Percentiles rank a stretch among this genome's conserved stretches.
Evolutionary conservation across 2,113 vertebrate species (phyloP).

Genomic region (Thamnophis sirtalis): DNA sequence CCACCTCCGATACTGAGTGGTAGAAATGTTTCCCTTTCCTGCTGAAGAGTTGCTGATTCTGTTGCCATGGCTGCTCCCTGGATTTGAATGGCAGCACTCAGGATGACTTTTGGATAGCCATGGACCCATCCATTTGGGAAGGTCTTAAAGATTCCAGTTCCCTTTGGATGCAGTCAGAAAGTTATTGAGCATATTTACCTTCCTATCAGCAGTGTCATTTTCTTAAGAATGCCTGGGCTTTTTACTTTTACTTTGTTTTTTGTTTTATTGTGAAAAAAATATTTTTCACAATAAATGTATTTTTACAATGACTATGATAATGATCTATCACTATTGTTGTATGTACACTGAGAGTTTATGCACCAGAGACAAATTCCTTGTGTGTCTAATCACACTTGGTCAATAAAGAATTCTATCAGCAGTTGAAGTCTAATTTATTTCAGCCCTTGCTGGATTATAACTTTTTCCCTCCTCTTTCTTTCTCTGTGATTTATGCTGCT

Average conservation of each 20-base stretch:
- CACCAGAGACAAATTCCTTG: no score
- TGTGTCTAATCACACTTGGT: no score
- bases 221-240: not conserved
- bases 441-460: not conserved
- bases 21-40: not conserved
- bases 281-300: no score
- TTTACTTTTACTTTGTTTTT: not conserved
- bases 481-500: not conserved
- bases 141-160: not conserved
- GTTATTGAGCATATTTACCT: not conserved
- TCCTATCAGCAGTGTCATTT: not conserved
- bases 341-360: no score
- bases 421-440: not conserved
- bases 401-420: no score
- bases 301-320: no score
- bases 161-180: not conserved
- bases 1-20: not conserved
- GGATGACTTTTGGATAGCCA: not conserved
- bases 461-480: not conserved
- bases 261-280: not conserved
- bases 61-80: not conserved
- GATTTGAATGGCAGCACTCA: not conserved
- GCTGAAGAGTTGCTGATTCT: not conserved
- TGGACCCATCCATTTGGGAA: not conserved
- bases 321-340: no score